A percentile compares a stretch with the other conserved stretches of the same genome.
Conservation (phyloP, 2,113 vertebrate species). For the Lota lota region DNA sequence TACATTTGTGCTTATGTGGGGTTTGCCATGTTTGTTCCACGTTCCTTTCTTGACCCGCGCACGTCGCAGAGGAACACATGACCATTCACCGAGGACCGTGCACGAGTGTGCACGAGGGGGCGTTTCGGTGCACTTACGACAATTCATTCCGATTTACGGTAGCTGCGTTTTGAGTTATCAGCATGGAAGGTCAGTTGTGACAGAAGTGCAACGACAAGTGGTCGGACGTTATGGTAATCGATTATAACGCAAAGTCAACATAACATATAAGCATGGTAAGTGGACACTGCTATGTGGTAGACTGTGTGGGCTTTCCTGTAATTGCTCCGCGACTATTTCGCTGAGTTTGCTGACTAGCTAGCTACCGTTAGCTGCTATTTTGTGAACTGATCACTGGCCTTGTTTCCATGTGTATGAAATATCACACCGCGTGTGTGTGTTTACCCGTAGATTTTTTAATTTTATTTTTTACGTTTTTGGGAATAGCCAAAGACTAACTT, state of each 20-base stretch:
- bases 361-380: neutral
- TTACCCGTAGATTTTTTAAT: neutral
- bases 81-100: too few relatives aligned
- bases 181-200: conserved; percentile 56
- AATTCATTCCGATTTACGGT: conserved; percentile 46
- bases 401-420: neutral
- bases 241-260: conserved; percentile 14
- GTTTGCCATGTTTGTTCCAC: too few relatives aligned
- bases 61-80: too few relatives aligned
- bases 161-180: conserved; percentile 33
- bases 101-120: too few relatives aligned
- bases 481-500: too few relatives aligned
- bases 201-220: neutral
- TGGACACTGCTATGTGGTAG: neutral
- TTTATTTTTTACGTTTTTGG: too few relatives aligned
- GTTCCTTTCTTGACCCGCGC: too few relatives aligned
- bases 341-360: too few relatives aligned
- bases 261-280: conserved; percentile 55
- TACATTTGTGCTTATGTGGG: too few relatives aligned
- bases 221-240: conserved; percentile 42
- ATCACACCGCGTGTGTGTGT: neutral
- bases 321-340: too few relatives aligned
- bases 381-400: neutral
- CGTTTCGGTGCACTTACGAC: conserved; percentile 37
- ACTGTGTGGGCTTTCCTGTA: too few relatives aligned